phyloP scores from a whole-genome alignment of 2,888 invertebrate genomes.

The Chirona hameri region DNA sequence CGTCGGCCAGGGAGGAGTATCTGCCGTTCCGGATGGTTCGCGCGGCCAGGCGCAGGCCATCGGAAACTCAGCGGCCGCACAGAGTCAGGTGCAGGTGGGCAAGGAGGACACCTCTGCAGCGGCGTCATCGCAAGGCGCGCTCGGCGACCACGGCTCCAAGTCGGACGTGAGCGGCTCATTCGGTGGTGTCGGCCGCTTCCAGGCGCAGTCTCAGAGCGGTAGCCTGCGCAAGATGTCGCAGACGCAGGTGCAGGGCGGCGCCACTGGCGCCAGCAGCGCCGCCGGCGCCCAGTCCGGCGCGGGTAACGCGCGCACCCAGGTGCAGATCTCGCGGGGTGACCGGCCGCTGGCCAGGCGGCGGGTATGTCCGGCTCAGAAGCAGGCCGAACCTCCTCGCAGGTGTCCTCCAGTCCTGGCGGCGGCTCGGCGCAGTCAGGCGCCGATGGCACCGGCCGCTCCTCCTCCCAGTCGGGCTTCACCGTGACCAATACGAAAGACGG shows the following conservation, averaged over 20 bases:
- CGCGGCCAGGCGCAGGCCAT: conserved; percentile 3
- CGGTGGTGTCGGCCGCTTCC: conserved; percentile 5
- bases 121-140: neutral
- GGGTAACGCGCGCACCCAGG: conserved; percentile 7
- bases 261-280: conserved; percentile 4
- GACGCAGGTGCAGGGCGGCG: neutral
- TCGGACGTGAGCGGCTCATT: conserved; percentile 7
- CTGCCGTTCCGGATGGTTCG: neutral
- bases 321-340: conserved; percentile 3
- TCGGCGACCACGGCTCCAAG: conserved; percentile 4
- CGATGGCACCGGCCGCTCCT: conserved; percentile 8
- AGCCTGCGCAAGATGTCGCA: neutral
- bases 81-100: conserved; percentile 1
- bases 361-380: neutral
- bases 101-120: neutral
- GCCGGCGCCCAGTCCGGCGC: neutral
- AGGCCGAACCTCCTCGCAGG: neutral
- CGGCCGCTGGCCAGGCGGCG: neutral
- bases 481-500: neutral
- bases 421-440: conserved; percentile 12
- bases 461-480: conserved; percentile 13
- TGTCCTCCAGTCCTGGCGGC: neutral
- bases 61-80: neutral
- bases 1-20: neutral
- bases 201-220: conserved; percentile 12